Percentiles rank a stretch among this genome's conserved stretches.
These are phyloP conservation scores for Lacerta viridis DNA, from an alignment of 2,797 vertebrate genomes.

Conservation along the genomic window DNA sequence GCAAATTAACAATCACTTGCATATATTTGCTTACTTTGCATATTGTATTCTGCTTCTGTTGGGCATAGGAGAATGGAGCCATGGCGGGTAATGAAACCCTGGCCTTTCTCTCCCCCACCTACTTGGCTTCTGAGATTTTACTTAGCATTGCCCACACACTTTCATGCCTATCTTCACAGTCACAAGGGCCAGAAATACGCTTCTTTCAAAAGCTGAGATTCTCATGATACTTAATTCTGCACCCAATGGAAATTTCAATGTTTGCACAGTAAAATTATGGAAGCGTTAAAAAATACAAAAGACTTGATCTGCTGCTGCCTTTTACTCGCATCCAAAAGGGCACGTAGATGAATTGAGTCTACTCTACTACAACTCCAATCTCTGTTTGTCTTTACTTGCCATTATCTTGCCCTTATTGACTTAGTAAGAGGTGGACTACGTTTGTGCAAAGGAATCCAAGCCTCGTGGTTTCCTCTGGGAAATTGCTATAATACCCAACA, in stretches of 20 bases:
- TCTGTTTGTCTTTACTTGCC: background rate
- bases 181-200: background rate
- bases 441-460: constrained; percentile 6
- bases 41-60: constrained; percentile 20
- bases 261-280: background rate
- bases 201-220: background rate
- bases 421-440: background rate
- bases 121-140: background rate
- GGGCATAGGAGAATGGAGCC: background rate
- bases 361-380: background rate
- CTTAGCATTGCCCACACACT: background rate
- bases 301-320: background rate
- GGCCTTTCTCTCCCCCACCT: too few species aligned
- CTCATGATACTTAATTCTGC: background rate
- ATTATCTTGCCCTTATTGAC: background rate
- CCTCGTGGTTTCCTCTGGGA: background rate
- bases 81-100: background rate
- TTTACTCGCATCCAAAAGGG: background rate
- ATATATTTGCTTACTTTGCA: background rate
- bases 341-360: background rate
- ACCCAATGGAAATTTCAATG: background rate
- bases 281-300: background rate
- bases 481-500: background rate
- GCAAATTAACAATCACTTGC: background rate
- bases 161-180: background rate